phyloP scores from a whole-genome alignment of 2,113 vertebrate genomes.

The Oryzias melastigma region DNA sequence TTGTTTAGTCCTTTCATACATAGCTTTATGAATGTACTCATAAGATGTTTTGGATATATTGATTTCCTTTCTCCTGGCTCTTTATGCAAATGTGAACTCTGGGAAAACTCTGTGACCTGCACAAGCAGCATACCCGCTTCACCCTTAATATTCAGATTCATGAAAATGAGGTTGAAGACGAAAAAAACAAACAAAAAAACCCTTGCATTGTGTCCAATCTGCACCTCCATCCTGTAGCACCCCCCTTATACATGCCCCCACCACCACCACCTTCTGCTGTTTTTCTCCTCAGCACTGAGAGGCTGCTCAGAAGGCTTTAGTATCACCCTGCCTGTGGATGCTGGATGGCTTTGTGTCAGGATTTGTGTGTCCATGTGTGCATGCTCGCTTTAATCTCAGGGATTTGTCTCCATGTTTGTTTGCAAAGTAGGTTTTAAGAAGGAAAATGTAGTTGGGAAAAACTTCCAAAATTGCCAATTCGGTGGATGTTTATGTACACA shows the following conservation, averaged over 20 bases:
- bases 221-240: slow-evolving; percentile 6
- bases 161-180: slow-evolving; percentile 66
- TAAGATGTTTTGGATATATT: slow-evolving; percentile 15
- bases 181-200: slow-evolving; percentile 39
- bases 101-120: slow-evolving; percentile 21
- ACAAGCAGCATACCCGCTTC: slow-evolving; percentile 20
- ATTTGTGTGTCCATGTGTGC: slow-evolving; percentile 37
- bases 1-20: background rate
- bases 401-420: slow-evolving; percentile 43
- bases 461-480: background rate
- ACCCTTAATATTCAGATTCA: slow-evolving; percentile 70
- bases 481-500: no score
- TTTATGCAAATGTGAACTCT: slow-evolving; percentile 28
- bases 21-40: slow-evolving; percentile 5
- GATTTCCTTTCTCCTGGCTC: slow-evolving; percentile 16
- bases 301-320: slow-evolving; percentile 24
- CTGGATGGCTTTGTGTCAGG: slow-evolving; percentile 55
- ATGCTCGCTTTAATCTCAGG: slow-evolving; percentile 47
- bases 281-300: slow-evolving; percentile 24
- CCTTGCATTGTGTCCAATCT: slow-evolving; percentile 48
- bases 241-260: background rate
- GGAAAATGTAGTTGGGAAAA: slow-evolving; percentile 21
- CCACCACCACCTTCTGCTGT: slow-evolving; percentile 17
- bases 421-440: slow-evolving; percentile 36
- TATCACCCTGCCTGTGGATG: slow-evolving; percentile 39